phyloP scores from a whole-genome alignment of 2,888 invertebrate species.

The Dioctria rufipes region DNA sequence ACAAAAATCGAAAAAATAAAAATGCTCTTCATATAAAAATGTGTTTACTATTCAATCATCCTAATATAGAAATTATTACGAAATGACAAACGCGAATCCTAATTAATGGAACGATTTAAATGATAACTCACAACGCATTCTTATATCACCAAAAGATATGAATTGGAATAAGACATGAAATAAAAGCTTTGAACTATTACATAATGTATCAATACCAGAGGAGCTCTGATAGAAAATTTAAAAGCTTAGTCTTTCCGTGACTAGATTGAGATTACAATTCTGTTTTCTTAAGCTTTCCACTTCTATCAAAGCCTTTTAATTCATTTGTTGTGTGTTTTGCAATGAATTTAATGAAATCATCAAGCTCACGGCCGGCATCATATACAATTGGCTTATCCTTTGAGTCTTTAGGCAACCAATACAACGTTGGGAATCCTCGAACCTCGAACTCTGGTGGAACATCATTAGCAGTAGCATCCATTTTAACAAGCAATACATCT shows the following conservation, averaged over 20 bases:
- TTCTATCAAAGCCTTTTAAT: constrained; percentile 89
- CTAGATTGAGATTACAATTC: constrained; percentile 65
- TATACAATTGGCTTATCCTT: constrained; percentile 87
- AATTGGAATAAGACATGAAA: constrained; percentile 33
- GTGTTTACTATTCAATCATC: constrained; percentile 40
- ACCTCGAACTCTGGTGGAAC: constrained; percentile 93
- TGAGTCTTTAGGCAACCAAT: constrained; percentile 90
- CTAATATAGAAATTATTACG: constrained; percentile 4
- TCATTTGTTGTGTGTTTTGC: constrained; percentile 91
- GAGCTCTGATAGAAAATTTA: constrained; percentile 11
- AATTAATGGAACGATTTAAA: constrained; percentile 33
- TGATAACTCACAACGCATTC: constrained; percentile 39
- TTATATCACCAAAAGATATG: constrained; percentile 34
- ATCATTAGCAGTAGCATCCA: constrained; percentile 99
- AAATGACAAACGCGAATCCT: constrained; percentile 27
- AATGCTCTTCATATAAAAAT: constrained; percentile 12
- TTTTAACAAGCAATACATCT: constrained; percentile 93
- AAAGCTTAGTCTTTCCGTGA: neutral
- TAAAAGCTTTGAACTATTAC: constrained; percentile 6
- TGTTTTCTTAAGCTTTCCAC: constrained; percentile 77
- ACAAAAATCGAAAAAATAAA: neutral
- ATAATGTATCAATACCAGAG: constrained; percentile 7
- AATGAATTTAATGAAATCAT: constrained; percentile 96
- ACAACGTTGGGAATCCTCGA: constrained; percentile 97
- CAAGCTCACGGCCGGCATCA: constrained; percentile 93